Evolutionary conservation across 2,113 vertebrate species (phyloP).

Genomic region (Tauraco erythrolophus): DNA sequence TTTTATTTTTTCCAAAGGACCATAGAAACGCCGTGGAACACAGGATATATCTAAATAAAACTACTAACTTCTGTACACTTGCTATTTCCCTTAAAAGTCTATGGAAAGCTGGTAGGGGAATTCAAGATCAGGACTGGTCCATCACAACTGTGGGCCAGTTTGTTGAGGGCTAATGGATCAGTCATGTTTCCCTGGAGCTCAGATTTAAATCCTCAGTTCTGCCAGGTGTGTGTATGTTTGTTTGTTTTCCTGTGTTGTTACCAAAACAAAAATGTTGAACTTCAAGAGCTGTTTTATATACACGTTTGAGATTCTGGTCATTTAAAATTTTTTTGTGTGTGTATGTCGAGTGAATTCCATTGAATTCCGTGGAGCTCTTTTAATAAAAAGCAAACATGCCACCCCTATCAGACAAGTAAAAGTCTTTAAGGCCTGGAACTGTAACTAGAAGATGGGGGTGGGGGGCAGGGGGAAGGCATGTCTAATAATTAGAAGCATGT

Average conservation of each 20-base stretch:
- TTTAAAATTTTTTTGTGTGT: neutral
- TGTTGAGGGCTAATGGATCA: neutral
- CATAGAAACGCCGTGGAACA: neutral
- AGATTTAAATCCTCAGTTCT: neutral
- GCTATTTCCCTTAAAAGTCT: neutral
- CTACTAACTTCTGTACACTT: neutral
- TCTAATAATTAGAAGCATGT: neutral
- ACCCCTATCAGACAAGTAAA: neutral
- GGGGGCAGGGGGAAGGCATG: neutral
- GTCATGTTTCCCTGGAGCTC: neutral
- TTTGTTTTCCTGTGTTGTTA: neutral
- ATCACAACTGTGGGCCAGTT: neutral
- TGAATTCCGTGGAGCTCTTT: neutral
- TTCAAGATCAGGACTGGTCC: neutral
- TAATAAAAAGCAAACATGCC: neutral
- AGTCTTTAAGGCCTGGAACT: neutral
- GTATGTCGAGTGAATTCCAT: slow-evolving; percentile 11
- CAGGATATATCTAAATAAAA: neutral
- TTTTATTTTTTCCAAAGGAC: neutral
- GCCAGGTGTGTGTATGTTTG: neutral
- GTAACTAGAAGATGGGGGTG: neutral
- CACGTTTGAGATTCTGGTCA: neutral
- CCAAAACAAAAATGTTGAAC: neutral
- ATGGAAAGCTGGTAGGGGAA: neutral
- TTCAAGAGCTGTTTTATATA: neutral